phyloP scores from a whole-genome alignment of 2,888 invertebrate genomes.

The Platycheirus rosarum region DNA sequence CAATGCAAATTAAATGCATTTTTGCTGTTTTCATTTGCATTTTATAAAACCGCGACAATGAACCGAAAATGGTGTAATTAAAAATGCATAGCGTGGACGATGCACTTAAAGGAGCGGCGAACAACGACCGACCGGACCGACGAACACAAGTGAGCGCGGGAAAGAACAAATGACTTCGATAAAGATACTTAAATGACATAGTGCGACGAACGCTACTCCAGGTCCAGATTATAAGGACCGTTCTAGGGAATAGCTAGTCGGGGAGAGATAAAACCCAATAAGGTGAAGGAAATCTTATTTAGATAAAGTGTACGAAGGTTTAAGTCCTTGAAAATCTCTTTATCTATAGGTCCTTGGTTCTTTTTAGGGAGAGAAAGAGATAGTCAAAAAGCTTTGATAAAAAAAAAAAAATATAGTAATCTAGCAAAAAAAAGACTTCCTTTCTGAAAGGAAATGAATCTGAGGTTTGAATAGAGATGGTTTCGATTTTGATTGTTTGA shows the following conservation, averaged over 20 bases:
- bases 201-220: slow-evolving; percentile 52
- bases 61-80: slow-evolving; percentile 72
- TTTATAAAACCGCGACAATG: slow-evolving; percentile 71
- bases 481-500: too few relatives aligned
- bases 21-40: slow-evolving; percentile 78
- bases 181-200: slow-evolving; percentile 49
- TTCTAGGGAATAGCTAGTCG: slow-evolving; percentile 19
- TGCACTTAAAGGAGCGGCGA: slow-evolving; percentile 52
- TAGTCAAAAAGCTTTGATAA: too few relatives aligned
- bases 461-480: too few relatives aligned
- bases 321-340: slow-evolving; percentile 70
- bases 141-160: slow-evolving; percentile 5
- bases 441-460: too few relatives aligned
- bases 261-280: slow-evolving; percentile 22
- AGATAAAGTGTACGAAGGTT: slow-evolving; percentile 56
- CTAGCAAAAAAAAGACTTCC: too few relatives aligned
- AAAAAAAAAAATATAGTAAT: too few relatives aligned
- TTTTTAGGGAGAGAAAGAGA: too few relatives aligned
- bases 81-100: slow-evolving; percentile 69
- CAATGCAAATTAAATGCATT: slow-evolving; percentile 79
- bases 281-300: slow-evolving; percentile 67
- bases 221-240: slow-evolving; percentile 36
- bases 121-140: slow-evolving; percentile 19
- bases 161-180: slow-evolving; percentile 19
- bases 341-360: slow-evolving; percentile 53